These are phyloP conservation scores for Centropristis striata DNA, from an alignment of 2,113 vertebrate genomes.

Conservation along the genomic window DNA sequence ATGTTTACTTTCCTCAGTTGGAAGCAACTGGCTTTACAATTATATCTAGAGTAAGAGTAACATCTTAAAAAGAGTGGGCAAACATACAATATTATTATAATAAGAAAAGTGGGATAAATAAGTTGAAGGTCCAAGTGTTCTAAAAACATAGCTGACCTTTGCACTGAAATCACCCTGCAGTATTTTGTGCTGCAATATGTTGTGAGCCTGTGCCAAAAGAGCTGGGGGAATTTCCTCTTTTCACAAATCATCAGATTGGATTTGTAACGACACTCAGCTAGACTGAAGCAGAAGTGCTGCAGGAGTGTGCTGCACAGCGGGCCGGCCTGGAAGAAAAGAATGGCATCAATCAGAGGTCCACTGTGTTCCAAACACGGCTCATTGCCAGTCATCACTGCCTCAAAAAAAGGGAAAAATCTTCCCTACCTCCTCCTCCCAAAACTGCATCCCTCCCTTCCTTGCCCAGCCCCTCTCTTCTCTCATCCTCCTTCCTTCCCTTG, in stretches of 20 bases:
- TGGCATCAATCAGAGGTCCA: constrained; percentile 44
- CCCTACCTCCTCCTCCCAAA: constrained; percentile 31
- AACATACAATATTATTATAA: background rate
- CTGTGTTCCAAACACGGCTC: constrained; percentile 31
- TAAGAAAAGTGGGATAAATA: background rate
- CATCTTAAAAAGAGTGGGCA: background rate
- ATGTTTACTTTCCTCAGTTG: background rate
- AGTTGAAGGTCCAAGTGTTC: background rate
- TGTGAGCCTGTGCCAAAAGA: constrained; percentile 7
- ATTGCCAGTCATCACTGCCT: constrained; percentile 26
- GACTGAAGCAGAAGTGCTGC: constrained; percentile 8
- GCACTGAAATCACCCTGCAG: constrained; percentile 14
- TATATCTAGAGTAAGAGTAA: background rate
- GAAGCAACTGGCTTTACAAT: background rate
- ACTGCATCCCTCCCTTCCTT: constrained; percentile 25
- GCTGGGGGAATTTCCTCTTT: constrained; percentile 16
- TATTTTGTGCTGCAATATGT: background rate
- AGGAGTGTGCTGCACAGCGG: constrained; percentile 14
- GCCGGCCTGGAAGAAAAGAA: constrained; percentile 29
- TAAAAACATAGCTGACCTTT: constrained; percentile 1
- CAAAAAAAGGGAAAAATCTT: constrained; percentile 8
- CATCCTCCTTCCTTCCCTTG: constrained; percentile 36
- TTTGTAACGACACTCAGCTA: constrained; percentile 20
- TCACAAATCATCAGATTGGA: constrained; percentile 13
- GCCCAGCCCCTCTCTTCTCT: constrained; percentile 21